Evolutionary conservation across 2,113 vertebrate genomes (phyloP).

Genomic region (Formicarius rufipectus): DNA sequence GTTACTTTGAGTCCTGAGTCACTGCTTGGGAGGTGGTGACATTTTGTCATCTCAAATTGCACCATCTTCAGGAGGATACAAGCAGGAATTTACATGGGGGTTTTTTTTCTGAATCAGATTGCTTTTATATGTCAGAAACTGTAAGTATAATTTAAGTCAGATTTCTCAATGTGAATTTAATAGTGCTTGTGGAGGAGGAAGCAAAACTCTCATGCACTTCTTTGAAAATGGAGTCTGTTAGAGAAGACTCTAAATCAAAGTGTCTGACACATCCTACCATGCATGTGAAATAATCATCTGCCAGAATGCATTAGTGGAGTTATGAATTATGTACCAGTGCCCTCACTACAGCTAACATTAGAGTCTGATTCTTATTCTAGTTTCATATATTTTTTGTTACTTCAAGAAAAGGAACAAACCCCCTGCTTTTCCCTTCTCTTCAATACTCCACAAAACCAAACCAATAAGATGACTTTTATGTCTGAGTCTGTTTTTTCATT

Average conservation of each 20-base stretch:
- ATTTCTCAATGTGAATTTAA: background rate
- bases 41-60: background rate
- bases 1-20: background rate
- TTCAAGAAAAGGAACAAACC: background rate
- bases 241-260: slow-evolving; percentile 33
- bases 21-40: background rate
- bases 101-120: background rate
- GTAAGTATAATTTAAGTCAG: background rate
- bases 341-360: background rate
- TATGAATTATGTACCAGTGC: background rate
- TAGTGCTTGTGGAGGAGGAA: background rate
- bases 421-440: background rate
- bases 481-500: background rate
- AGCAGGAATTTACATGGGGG: background rate
- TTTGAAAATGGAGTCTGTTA: background rate
- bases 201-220: background rate
- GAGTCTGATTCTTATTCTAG: background rate
- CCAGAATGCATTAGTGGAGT: background rate
- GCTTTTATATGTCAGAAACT: background rate
- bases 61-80: background rate
- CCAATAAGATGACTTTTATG: background rate
- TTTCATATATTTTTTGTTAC: background rate
- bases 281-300: slow-evolving; percentile 25
- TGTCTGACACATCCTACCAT: background rate
- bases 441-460: background rate